A percentile compares a stretch with the other conserved stretches of the same genome.
phyloP scores from a whole-genome alignment of 2,797 vertebrate species.

The Bovichtus variegatus region DNA sequence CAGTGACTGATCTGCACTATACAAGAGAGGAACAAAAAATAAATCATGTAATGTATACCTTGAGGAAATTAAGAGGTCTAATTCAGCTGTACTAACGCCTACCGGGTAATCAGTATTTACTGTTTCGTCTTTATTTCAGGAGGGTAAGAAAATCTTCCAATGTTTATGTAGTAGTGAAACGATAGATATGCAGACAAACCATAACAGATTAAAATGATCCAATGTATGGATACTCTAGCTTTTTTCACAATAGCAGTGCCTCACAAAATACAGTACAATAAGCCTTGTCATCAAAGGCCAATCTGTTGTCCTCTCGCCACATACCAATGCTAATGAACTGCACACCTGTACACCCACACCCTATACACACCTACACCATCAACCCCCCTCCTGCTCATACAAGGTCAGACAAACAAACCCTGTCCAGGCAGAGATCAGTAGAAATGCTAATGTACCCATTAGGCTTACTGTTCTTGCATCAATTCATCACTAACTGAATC shows the following conservation, averaged over 20 bases:
- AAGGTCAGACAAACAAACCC: constrained; percentile 35
- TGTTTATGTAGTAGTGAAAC: neutral
- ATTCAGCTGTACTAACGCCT: neutral
- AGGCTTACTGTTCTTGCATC: constrained; percentile 51
- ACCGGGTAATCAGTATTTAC: neutral
- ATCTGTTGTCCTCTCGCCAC: neutral
- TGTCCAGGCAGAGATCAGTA: constrained; percentile 41
- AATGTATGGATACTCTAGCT: neutral
- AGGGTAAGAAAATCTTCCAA: neutral
- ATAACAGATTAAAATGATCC: neutral
- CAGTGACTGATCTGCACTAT: neutral
- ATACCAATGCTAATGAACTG: constrained; percentile 52
- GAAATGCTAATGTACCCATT: constrained; percentile 61
- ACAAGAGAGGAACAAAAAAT: neutral
- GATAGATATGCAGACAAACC: neutral
- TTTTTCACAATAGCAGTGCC: neutral
- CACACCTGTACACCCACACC: constrained; percentile 2
- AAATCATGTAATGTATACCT: neutral
- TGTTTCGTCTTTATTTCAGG: neutral
- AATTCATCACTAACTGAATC: constrained; percentile 56
- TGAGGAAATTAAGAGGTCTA: neutral
- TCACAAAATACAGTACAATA: neutral
- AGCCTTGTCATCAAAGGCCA: neutral
- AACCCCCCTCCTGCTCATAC: neutral
- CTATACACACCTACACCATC: constrained; percentile 3